These are phyloP conservation scores for Trachymyrmex cornetzi DNA, from an alignment of 1,140 invertebrate genomes.

Conservation along the genomic window DNA sequence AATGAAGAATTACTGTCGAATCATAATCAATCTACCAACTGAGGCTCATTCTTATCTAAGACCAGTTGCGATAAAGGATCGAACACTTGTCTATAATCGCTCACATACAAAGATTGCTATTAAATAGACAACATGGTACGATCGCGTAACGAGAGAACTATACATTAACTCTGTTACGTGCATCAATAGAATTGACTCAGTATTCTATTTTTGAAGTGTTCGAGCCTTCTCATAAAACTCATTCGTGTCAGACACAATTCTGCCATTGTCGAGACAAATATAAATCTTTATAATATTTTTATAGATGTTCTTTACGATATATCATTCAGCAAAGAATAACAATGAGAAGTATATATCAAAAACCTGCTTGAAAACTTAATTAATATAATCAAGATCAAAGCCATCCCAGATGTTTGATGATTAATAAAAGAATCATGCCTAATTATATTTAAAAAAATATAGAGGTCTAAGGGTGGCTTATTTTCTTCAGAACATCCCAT, in stretches of 20 bases:
- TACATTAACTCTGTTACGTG: conserved; percentile 6
- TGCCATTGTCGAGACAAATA: conserved; percentile 24
- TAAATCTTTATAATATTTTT: not conserved
- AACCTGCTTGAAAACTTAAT: not conserved
- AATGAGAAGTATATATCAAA: not conserved
- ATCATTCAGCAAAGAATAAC: not conserved
- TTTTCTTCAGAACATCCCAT: not conserved
- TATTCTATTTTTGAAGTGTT: conserved; percentile 20
- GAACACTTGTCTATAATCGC: conserved; percentile 14
- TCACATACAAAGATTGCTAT: conserved; percentile 38
- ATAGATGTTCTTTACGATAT: not conserved
- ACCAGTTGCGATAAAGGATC: conserved; percentile 66
- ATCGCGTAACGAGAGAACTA: conserved; percentile 1
- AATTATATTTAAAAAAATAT: conserved; percentile 3
- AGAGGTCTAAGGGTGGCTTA: not conserved
- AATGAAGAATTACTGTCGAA: conserved; percentile 60
- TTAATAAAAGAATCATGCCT: not conserved
- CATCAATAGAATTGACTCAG: conserved; percentile 45
- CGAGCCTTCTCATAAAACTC: conserved; percentile 12
- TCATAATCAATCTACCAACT: conserved; percentile 61
- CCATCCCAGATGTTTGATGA: not conserved
- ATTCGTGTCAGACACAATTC: conserved; percentile 63
- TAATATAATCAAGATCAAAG: not conserved
- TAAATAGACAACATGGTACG: conserved; percentile 25
- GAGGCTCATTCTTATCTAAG: conserved; percentile 63